A percentile compares a stretch with the other conserved stretches of the same genome.
These are phyloP conservation scores for Buathra laborator DNA, from an alignment of 2,888 invertebrate species.

Conservation along the genomic window DNA sequence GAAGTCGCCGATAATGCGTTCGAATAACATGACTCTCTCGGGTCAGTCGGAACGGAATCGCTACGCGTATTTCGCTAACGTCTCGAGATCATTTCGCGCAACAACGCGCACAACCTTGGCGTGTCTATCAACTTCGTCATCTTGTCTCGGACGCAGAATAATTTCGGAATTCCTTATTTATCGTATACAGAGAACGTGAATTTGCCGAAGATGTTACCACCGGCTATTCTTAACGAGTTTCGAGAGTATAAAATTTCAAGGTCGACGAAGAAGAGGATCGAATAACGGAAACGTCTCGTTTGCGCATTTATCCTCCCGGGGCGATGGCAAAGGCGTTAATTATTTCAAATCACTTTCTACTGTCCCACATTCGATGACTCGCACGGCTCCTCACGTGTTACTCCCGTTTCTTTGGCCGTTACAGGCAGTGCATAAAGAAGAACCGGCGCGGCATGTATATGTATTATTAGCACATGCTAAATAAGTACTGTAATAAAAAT, in stretches of 20 bases:
- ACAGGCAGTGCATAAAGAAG: background rate
- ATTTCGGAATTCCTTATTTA: background rate
- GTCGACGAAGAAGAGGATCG: background rate
- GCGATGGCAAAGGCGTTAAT: slow-evolving; percentile 54
- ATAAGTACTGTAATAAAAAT: slow-evolving; percentile 35
- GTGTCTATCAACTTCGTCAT: slow-evolving; percentile 3
- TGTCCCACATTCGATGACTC: slow-evolving; percentile 59
- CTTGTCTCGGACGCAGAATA: background rate
- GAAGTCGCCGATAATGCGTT: slow-evolving; percentile 49
- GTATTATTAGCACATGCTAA: slow-evolving; percentile 12
- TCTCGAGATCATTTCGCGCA: slow-evolving; percentile 8
- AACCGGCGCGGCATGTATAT: slow-evolving; percentile 17
- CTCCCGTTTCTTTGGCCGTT: background rate
- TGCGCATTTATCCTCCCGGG: background rate
- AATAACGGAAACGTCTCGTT: slow-evolving; percentile 3
- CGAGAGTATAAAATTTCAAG: background rate
- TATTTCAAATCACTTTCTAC: slow-evolving; percentile 71
- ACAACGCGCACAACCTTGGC: background rate
- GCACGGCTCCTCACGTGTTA: background rate
- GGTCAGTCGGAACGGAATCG: background rate
- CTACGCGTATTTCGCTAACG: background rate
- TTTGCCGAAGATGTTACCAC: too few species aligned
- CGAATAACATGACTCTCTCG: slow-evolving; percentile 4
- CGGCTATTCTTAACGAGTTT: background rate
- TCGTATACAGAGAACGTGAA: too few species aligned